Percentiles rank a stretch among this genome's conserved stretches.
Conservation (phyloP, 2,888 invertebrate species). For the Hirtodrosophila trivittata region DNA sequence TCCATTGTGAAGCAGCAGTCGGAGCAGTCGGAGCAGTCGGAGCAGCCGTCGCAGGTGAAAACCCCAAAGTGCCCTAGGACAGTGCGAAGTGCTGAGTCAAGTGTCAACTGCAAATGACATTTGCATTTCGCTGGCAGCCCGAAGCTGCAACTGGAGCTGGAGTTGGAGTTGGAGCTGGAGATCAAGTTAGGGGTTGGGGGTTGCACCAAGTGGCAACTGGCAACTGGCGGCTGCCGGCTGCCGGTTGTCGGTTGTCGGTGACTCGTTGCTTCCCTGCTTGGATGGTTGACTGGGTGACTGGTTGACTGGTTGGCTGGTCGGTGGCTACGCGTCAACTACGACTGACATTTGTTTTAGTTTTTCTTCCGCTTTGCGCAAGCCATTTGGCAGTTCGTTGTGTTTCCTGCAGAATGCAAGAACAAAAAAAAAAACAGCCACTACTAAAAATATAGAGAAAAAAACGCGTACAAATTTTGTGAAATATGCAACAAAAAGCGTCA, state of each 20-base stretch:
- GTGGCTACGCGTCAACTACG: constrained; percentile 77
- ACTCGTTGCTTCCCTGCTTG: constrained; percentile 10
- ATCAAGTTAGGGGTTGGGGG: not conserved
- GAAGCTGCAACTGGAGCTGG: constrained; percentile 13
- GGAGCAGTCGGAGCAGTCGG: constrained; percentile 28
- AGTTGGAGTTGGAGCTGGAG: not conserved
- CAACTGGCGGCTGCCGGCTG: constrained; percentile 6
- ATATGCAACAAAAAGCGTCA: constrained; percentile 59
- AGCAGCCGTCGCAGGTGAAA: constrained; percentile 68
- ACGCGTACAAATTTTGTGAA: constrained; percentile 34
- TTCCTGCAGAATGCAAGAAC: constrained; percentile 46
- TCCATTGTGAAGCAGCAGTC: constrained; percentile 62
- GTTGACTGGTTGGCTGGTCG: constrained; percentile 37
- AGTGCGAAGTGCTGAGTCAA: constrained; percentile 79
- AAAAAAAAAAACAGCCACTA: constrained; percentile 7
- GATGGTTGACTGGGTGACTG: constrained; percentile 28
- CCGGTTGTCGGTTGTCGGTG: not conserved
- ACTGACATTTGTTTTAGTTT: constrained; percentile 79
- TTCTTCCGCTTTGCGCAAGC: constrained; percentile 78
- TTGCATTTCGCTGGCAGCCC: constrained; percentile 74
- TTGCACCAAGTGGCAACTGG: constrained; percentile 17
- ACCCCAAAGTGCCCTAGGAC: constrained; percentile 78
- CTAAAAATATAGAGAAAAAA: constrained; percentile 16
- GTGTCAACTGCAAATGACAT: constrained; percentile 79
- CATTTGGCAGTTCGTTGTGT: constrained; percentile 75